Percentiles rank a stretch among this genome's conserved stretches.
Evolutionary conservation across 2,797 vertebrate genomes (phyloP).

Genomic region (Antrozous pallidus): DNA sequence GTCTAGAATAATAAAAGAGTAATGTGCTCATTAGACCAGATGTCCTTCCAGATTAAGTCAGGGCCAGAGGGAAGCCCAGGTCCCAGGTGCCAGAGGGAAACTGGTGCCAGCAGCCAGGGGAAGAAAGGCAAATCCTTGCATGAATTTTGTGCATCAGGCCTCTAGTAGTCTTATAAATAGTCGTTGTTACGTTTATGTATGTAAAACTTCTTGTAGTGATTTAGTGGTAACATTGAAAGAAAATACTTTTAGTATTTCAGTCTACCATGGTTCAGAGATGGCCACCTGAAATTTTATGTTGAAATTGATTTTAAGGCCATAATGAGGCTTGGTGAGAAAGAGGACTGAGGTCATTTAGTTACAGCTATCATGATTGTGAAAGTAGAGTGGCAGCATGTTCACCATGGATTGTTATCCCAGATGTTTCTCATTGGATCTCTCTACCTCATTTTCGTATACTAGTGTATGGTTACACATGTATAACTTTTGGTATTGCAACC

Average conservation of each 20-base stretch:
- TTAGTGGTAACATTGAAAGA: conserved; percentile 20
- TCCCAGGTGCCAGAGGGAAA: too few relatives aligned
- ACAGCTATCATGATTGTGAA: background rate
- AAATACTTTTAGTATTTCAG: conserved; percentile 21
- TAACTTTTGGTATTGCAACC: background rate
- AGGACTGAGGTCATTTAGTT: background rate
- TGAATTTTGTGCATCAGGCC: too few relatives aligned
- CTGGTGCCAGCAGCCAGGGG: too few relatives aligned
- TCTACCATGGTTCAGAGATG: background rate
- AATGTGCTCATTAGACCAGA: too few relatives aligned
- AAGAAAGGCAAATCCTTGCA: too few relatives aligned
- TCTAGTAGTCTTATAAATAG: background rate
- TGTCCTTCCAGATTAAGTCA: too few relatives aligned
- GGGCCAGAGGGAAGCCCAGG: too few relatives aligned
- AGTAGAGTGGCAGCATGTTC: background rate
- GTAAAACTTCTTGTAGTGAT: background rate
- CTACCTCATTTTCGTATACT: background rate
- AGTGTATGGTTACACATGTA: background rate
- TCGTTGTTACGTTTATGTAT: background rate
- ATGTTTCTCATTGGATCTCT: background rate
- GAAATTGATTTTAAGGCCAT: background rate
- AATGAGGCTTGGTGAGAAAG: background rate
- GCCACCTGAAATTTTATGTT: background rate
- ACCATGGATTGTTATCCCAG: background rate
- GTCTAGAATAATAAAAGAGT: too few relatives aligned